These are phyloP conservation scores for Teleogryllus occipitalis DNA, from an alignment of 1,140 invertebrate genomes.

Conservation along the genomic window DNA sequence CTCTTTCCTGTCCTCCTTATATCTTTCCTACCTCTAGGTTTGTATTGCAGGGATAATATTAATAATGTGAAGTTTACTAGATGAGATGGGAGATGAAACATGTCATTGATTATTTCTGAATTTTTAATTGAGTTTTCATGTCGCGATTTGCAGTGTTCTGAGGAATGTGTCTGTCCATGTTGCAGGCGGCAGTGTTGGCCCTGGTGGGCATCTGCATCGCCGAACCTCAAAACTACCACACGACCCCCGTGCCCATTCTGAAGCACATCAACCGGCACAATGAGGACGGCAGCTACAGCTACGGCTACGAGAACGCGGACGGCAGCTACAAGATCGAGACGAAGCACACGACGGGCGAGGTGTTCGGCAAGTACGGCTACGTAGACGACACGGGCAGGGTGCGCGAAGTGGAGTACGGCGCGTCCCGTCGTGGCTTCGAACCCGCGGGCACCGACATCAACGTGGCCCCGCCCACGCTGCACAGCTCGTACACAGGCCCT, in stretches of 20 bases:
- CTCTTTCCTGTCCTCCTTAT: too few species aligned
- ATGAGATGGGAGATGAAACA: too few species aligned
- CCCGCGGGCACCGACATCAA: slow-evolving; percentile 67
- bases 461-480: slow-evolving; percentile 63
- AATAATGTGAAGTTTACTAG: too few species aligned
- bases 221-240: slow-evolving; percentile 33
- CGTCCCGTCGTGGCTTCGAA: slow-evolving; percentile 62
- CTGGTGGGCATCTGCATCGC: slow-evolving; percentile 10
- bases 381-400: slow-evolving; percentile 65
- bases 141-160: too few species aligned
- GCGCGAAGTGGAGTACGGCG: slow-evolving; percentile 58
- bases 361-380: slow-evolving; percentile 75
- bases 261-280: slow-evolving; percentile 68
- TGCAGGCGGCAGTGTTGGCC: background rate
- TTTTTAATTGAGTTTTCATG: too few species aligned
- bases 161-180: background rate
- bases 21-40: too few species aligned
- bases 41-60: too few species aligned
- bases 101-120: too few species aligned
- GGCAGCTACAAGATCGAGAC: slow-evolving; percentile 90
- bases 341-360: slow-evolving; percentile 63
- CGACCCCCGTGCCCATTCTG: slow-evolving; percentile 58
- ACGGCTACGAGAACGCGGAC: slow-evolving; percentile 81
- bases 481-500: slow-evolving; percentile 36
- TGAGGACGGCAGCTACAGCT: slow-evolving; percentile 77